A percentile compares a stretch with the other conserved stretches of the same genome.
These are phyloP conservation scores for Peribatodes rhomboidaria DNA, from an alignment of 2,888 invertebrate genomes.

Conservation along the genomic window DNA sequence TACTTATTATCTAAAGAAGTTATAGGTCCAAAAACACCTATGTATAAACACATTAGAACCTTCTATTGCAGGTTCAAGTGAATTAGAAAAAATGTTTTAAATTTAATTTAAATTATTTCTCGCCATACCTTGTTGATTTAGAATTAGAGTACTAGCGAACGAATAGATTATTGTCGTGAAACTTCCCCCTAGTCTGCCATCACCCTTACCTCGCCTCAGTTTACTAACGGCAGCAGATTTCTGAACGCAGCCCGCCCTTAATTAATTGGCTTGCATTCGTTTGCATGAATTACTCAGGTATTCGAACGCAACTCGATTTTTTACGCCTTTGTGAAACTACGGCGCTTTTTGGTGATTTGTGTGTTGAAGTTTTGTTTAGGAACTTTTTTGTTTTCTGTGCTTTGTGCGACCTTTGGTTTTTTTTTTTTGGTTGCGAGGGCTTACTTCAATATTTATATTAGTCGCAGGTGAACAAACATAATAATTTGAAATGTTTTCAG, in stretches of 20 bases:
- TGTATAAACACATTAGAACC: too few species aligned
- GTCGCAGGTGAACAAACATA: too few species aligned
- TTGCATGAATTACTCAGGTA: conserved; percentile 85
- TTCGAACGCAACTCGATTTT: conserved; percentile 57
- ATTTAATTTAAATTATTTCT: too few species aligned
- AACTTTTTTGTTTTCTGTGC: neutral
- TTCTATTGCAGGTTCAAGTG: too few species aligned
- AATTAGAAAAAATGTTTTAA: too few species aligned
- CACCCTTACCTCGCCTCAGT: conserved; percentile 50
- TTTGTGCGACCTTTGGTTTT: neutral
- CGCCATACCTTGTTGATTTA: too few species aligned
- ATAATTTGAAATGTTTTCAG: too few species aligned
- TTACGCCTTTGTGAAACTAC: conserved; percentile 36
- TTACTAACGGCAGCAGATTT: conserved; percentile 76
- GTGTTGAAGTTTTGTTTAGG: neutral
- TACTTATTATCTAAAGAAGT: too few species aligned
- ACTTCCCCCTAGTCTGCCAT: conserved; percentile 43
- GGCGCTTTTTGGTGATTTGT: conserved; percentile 29
- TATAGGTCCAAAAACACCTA: too few species aligned
- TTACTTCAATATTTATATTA: too few species aligned
- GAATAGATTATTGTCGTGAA: conserved; percentile 1
- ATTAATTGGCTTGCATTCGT: conserved; percentile 86
- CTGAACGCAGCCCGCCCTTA: conserved; percentile 71
- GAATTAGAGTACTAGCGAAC: neutral
- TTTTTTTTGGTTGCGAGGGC: too few species aligned